These are phyloP conservation scores for Synanthedon myopaeformis DNA, from an alignment of 2,888 invertebrate genomes.

Conservation along the genomic window DNA sequence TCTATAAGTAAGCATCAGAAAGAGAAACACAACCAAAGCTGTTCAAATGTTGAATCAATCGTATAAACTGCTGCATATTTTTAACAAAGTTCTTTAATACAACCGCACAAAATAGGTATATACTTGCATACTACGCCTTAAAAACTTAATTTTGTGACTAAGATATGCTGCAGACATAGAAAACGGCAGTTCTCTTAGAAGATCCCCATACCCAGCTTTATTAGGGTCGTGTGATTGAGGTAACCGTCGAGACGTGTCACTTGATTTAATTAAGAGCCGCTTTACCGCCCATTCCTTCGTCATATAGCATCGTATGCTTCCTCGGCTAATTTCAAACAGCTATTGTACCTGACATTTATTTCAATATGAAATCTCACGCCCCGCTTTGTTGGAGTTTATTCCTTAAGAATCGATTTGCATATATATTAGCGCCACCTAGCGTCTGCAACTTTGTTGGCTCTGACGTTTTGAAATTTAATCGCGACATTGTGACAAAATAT, in stretches of 20 bases:
- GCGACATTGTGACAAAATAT: no score
- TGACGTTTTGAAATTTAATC: no score
- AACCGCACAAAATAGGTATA: no score
- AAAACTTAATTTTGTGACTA: neutral
- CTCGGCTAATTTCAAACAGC: conserved; percentile 58
- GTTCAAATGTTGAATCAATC: no score
- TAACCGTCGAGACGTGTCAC: conserved; percentile 64
- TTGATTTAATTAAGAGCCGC: conserved; percentile 69
- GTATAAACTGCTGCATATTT: no score
- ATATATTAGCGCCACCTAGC: no score
- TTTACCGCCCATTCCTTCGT: conserved; percentile 61
- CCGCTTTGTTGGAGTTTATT: neutral
- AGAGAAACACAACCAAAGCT: no score
- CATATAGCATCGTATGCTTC: conserved; percentile 48
- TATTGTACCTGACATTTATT: conserved; percentile 60
- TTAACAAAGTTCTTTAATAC: no score
- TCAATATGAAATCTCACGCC: conserved; percentile 42
- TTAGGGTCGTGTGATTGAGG: conserved; percentile 68
- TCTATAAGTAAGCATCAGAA: no score
- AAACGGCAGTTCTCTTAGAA: conserved; percentile 42
- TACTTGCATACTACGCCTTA: neutral
- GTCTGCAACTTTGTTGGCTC: no score
- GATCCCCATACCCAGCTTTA: conserved; percentile 32
- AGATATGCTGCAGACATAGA: conserved; percentile 10
- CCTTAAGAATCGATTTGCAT: no score